Base-by-base conservation (phyloP, 37 sponge, comb jelly and placozoan species). In the Ianthella basta region DNA sequence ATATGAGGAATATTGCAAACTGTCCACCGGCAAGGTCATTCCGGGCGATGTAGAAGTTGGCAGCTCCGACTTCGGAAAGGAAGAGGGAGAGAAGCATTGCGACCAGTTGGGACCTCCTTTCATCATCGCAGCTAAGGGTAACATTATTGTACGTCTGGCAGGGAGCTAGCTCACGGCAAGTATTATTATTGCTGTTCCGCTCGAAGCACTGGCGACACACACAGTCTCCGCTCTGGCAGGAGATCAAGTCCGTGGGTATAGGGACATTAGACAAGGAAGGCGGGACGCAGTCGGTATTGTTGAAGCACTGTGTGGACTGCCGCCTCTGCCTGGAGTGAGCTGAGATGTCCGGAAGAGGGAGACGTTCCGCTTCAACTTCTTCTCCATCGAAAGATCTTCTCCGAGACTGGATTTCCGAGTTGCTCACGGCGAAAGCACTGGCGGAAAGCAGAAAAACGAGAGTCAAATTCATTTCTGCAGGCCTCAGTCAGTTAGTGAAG, bases 11-110 rank as follows among this genome's bases (percentile, higher is more conserved):
- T 16, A 81, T 41, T 44, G 41, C 81, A 0, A 89, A 44, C 65
- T 87, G 82, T 1, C 67, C 90, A 34, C 53, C 88, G 59, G 85
- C 95, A 53, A 94, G 74, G 34, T 82, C 88, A 35, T 84, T 68
- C 18, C 78, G 83, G n/a, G 87, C 95, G 50, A 94, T 94, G 44
- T 94, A 94, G 60, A 94, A 94, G 74, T 94, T 94, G 39, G 95
- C 95, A 56, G 92, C 95, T 57, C 95, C 95, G 1, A 89, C 80
- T 41, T 78, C 79, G 24, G 87, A 86, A 0, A 91, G 79, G 37
- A 89, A 89, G 57, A 91, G 38, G 36, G 90, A 88, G 64, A 88
- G 90, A 0, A 86, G 85, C 32, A 91, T 85, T 15, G 92, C 92
- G 6, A 82, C 80, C 10, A 86, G 84, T 35, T 91, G 92, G 20